phyloP scores from a whole-genome alignment of 2,797 vertebrate genomes.

The Eutrigla gurnardus region DNA sequence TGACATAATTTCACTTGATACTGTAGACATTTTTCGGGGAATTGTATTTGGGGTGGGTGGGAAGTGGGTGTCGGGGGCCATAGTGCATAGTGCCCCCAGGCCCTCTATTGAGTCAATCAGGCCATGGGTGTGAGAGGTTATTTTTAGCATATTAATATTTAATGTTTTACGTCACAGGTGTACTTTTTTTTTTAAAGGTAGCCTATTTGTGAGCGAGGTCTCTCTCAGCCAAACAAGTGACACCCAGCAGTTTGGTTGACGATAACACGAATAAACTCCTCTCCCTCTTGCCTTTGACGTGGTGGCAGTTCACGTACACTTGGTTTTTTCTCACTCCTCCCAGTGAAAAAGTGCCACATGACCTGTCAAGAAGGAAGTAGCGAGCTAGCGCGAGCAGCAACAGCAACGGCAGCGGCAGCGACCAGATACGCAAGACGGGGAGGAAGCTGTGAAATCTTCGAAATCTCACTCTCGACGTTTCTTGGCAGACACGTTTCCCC shows the following conservation, averaged over 20 bases:
- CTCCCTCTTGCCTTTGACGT: constrained; percentile 18
- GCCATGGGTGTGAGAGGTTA: not conserved
- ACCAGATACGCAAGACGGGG: constrained; percentile 31
- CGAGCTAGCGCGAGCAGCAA: constrained; percentile 51
- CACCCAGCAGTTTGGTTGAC: not conserved
- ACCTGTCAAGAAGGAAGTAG: constrained; percentile 84
- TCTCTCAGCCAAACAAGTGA: not conserved
- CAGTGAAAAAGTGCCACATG: constrained; percentile 78
- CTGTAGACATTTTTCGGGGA: not conserved
- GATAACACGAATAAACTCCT: not conserved
- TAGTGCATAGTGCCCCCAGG: not conserved
- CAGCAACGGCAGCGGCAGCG: constrained; percentile 45
- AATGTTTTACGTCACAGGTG: not conserved
- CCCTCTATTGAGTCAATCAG: not conserved
- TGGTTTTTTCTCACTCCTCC: constrained; percentile 49
- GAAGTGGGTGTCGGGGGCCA: not conserved
- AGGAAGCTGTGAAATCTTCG: constrained; percentile 35
- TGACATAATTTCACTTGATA: not conserved
- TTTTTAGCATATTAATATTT: not conserved
- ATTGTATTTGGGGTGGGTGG: not conserved
- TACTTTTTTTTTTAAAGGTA: not conserved
- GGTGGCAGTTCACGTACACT: not conserved
- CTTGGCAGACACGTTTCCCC: not conserved
- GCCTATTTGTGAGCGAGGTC: not conserved
- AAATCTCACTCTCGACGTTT: constrained; percentile 44